A percentile compares a stretch with the other conserved stretches of the same genome.
These are phyloP conservation scores for Halictus ligatus DNA, from an alignment of 2,888 invertebrate species.

Conservation along the genomic window DNA sequence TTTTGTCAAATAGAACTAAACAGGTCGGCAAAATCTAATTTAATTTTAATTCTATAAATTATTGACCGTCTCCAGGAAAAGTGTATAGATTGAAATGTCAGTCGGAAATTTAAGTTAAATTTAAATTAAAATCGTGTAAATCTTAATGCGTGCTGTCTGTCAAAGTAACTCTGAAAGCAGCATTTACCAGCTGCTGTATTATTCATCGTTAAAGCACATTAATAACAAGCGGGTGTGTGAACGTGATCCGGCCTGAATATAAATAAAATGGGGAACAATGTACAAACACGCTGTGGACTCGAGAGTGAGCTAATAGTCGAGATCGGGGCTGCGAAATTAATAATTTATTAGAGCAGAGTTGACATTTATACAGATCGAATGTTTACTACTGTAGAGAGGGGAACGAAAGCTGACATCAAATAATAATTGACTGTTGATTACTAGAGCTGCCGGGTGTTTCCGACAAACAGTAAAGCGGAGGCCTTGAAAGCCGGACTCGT, in stretches of 20 bases:
- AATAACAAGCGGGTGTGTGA: neutral
- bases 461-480: neutral
- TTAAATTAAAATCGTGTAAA: too few relatives aligned
- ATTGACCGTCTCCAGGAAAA: too few relatives aligned
- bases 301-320: neutral
- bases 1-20: too few relatives aligned
- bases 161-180: too few relatives aligned
- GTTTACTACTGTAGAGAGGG: neutral
- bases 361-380: neutral
- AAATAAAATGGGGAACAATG: slow-evolving; percentile 18
- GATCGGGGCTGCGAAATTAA: slow-evolving; percentile 16
- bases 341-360: neutral
- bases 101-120: too few relatives aligned
- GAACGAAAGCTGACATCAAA: neutral
- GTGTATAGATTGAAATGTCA: too few relatives aligned
- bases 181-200: neutral
- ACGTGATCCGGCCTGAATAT: neutral
- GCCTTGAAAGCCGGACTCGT: neutral
- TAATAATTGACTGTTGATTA: neutral
- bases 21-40: too few relatives aligned
- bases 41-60: too few relatives aligned
- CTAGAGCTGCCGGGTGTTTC: neutral
- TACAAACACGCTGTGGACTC: neutral
- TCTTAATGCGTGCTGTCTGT: too few relatives aligned
- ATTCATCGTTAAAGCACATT: neutral